Percentiles rank a stretch among this genome's conserved stretches.
Evolutionary conservation across 2,797 vertebrate species (phyloP).

Genomic region (Fratercula arctica): DNA sequence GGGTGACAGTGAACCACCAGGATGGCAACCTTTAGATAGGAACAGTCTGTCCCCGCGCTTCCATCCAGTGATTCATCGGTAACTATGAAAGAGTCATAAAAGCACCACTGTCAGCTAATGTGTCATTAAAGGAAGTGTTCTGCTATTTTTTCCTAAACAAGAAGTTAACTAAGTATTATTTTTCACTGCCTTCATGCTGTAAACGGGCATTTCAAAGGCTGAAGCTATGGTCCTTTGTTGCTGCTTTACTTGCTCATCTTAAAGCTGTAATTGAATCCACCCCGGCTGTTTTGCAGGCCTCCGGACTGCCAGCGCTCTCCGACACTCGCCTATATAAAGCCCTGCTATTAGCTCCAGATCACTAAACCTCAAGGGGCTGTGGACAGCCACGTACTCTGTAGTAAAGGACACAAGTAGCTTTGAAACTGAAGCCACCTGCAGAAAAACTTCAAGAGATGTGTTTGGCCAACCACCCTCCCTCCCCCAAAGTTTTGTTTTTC

Average conservation of each 20-base stretch:
- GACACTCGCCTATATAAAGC: not conserved
- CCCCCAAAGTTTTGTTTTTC: not conserved
- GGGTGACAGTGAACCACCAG: not conserved
- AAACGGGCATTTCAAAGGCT: not conserved
- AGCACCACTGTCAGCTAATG: slow-evolving; percentile 10
- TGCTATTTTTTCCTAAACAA: slow-evolving; percentile 34
- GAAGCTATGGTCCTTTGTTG: not conserved
- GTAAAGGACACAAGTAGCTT: not conserved
- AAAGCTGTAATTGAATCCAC: not conserved
- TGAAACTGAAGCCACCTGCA: slow-evolving; percentile 21
- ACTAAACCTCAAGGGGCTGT: slow-evolving; percentile 17
- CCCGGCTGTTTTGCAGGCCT: not conserved
- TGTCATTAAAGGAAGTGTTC: slow-evolving; percentile 27
- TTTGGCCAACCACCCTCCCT: not conserved
- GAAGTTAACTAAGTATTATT: not conserved
- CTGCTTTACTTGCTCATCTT: not conserved
- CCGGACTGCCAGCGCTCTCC: not conserved
- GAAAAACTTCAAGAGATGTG: not conserved
- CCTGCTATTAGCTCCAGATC: not conserved
- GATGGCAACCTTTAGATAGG: not conserved
- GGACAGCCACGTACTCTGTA: not conserved
- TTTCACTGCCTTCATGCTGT: not conserved
- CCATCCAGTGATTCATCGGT: slow-evolving; percentile 11
- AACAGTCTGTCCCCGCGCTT: not conserved
- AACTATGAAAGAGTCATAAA: not conserved